A percentile compares a stretch with the other conserved stretches of the same genome.
Conservation (phyloP, 2,113 vertebrate genomes). For the Ophiodon elongatus region DNA sequence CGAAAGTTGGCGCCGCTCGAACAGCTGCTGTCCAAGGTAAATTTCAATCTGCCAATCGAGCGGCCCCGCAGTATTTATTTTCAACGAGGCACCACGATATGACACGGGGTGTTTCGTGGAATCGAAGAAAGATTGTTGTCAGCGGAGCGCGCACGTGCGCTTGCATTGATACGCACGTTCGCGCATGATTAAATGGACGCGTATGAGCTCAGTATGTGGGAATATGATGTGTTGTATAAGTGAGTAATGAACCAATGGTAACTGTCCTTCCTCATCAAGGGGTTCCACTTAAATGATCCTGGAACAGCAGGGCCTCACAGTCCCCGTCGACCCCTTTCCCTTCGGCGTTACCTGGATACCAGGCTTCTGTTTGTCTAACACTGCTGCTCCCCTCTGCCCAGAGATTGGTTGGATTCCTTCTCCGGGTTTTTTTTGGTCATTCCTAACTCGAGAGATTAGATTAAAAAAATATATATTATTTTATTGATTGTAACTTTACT, state of each 20-base stretch:
- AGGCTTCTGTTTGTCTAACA: constrained; percentile 71
- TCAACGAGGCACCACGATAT: constrained; percentile 36
- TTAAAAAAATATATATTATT: neutral
- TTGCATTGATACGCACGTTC: constrained; percentile 5
- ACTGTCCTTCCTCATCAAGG: constrained; percentile 14
- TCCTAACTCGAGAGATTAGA: neutral
- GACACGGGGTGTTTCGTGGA: constrained; percentile 12
- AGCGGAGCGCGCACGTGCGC: neutral
- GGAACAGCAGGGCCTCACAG: constrained; percentile 34
- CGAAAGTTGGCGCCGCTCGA: constrained; percentile 67
- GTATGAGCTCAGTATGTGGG: neutral
- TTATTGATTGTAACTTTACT: constrained; percentile 6
- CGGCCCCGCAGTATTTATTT: constrained; percentile 36
- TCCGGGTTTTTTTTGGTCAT: constrained; percentile 13
- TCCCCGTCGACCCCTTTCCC: constrained; percentile 31
- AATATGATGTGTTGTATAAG: constrained; percentile 16
- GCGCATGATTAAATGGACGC: constrained; percentile 31
- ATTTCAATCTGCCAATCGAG: constrained; percentile 47
- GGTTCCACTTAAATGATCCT: constrained; percentile 42
- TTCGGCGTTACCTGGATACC: constrained; percentile 68
- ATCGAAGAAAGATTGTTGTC: constrained; percentile 23
- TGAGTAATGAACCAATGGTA: constrained; percentile 15
- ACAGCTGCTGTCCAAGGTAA: constrained; percentile 64
- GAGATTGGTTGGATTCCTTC: constrained; percentile 17
- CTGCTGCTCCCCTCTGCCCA: constrained; percentile 27